These are phyloP conservation scores for Cherax quadricarinatus DNA, from an alignment of 1,140 invertebrate genomes.

Conservation along the genomic window DNA sequence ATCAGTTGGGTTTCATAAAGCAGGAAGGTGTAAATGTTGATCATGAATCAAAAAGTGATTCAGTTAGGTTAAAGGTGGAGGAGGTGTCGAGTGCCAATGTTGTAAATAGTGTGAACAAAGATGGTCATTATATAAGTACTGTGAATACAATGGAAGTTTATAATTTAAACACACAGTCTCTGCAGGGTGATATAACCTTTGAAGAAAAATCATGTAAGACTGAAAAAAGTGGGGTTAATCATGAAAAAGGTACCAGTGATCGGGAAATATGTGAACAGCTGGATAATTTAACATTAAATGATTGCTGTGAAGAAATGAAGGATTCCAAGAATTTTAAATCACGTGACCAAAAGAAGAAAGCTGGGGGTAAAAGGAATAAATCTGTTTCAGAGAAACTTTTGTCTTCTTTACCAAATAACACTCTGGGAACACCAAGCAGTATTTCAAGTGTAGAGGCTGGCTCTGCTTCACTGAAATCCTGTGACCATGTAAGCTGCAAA, in stretches of 20 bases:
- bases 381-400: background rate
- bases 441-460: background rate
- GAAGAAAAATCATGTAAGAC: background rate
- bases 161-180: constrained; percentile 16
- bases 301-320: background rate
- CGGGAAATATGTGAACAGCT: background rate
- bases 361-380: background rate
- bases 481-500: background rate
- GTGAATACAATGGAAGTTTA: background rate
- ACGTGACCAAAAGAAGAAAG: background rate
- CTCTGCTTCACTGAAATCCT: background rate
- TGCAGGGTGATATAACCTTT: constrained; percentile 23
- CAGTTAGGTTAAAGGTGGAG: background rate
- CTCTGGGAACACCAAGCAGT: background rate
- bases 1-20: background rate
- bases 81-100: constrained; percentile 36
- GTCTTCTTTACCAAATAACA: background rate
- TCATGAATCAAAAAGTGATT: background rate
- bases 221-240: background rate
- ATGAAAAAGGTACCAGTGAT: background rate
- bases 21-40: background rate
- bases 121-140: background rate
- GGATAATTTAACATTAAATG: background rate
- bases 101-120: constrained; percentile 36
- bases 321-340: background rate